Evolutionary conservation across 92 coral and sea anemone species (phyloP).

Genomic region (Porites cylindrica): DNA sequence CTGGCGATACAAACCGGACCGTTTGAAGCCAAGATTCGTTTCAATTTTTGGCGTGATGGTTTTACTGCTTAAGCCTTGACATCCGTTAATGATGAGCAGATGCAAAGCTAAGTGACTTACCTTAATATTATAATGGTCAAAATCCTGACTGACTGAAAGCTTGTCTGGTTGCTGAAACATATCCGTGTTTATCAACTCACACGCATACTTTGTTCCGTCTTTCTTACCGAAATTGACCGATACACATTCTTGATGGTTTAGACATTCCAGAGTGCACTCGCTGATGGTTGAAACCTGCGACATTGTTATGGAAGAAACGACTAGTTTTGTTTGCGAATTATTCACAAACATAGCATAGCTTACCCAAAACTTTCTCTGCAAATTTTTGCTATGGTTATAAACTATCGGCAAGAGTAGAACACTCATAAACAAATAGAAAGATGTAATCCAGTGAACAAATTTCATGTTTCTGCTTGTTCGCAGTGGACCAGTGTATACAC

Average conservation of each 20-base stretch:
- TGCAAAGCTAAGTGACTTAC: background rate
- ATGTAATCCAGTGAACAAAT: background rate
- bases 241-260: background rate
- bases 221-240: slow-evolving; percentile 31
- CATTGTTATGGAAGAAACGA: background rate
- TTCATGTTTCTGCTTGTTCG: background rate
- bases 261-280: slow-evolving; percentile 25
- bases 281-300: slow-evolving; percentile 6
- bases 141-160: slow-evolving; percentile 3
- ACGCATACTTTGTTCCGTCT: background rate
- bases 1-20: too few relatives aligned
- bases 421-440: background rate
- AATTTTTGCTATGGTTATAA: background rate
- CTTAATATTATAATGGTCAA: slow-evolving; percentile 29
- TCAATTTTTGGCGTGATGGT: too few relatives aligned
- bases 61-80: too few relatives aligned
- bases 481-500: background rate
- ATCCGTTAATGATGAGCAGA: background rate
- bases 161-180: slow-evolving; percentile 7
- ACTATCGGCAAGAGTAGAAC: background rate
- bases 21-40: too few relatives aligned
- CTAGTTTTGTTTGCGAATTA: background rate
- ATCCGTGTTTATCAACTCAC: slow-evolving; percentile 20
- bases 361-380: background rate
- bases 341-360: slow-evolving; percentile 15